These are phyloP conservation scores for Portunus trituberculatus DNA, from an alignment of 1,140 invertebrate species.

Conservation along the genomic window DNA sequence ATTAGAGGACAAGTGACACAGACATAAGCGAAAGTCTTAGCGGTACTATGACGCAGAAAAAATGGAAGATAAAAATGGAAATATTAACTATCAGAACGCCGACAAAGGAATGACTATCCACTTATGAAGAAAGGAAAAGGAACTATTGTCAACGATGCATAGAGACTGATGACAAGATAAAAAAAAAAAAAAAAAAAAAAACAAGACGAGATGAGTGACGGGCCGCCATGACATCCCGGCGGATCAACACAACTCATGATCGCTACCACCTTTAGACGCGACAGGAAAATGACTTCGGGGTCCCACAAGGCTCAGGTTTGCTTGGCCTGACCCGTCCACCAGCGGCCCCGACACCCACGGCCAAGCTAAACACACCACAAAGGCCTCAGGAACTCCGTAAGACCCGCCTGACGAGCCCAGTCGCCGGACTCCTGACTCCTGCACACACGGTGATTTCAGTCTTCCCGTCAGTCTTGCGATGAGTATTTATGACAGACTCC, in stretches of 20 bases:
- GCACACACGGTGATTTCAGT: neutral
- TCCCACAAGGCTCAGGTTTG: neutral
- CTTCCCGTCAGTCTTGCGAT: neutral
- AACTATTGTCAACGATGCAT: too few species aligned
- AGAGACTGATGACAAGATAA: neutral
- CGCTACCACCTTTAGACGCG: neutral
- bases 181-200: neutral
- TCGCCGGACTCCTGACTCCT: neutral
- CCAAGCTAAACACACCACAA: slow-evolving; percentile 8
- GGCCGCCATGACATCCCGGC: neutral
- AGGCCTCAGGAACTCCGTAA: neutral
- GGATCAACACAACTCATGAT: neutral
- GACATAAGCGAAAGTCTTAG: too few species aligned
- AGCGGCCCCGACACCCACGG: neutral
- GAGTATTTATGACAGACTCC: neutral
- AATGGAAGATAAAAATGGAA: too few species aligned
- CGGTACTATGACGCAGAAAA: too few species aligned
- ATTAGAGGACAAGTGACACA: too few species aligned
- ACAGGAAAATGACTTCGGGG: neutral
- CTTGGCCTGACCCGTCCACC: neutral
- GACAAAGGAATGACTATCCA: too few species aligned
- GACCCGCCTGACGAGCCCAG: neutral
- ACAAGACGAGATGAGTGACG: neutral
- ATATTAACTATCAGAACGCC: too few species aligned
- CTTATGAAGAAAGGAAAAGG: too few species aligned